Evolutionary conservation across 2,797 vertebrate genomes (phyloP).

Genomic region (Propithecus perrieri): DNA sequence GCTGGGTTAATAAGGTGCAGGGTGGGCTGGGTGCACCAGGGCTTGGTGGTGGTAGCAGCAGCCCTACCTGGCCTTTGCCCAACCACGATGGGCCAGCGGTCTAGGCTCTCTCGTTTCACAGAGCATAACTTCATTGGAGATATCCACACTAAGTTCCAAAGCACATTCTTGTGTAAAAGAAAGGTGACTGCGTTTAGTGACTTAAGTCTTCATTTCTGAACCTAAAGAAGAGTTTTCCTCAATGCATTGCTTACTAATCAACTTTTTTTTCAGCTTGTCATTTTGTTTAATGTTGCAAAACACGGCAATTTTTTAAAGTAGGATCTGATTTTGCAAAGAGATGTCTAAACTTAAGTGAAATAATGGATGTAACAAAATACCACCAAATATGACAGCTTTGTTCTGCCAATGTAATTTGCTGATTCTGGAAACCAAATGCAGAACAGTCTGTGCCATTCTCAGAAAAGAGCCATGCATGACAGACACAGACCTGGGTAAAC

Average conservation of each 20-base stretch:
- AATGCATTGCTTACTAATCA: slow-evolving; percentile 83
- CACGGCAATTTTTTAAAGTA: slow-evolving; percentile 83
- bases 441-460: slow-evolving; percentile 82
- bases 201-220: slow-evolving; percentile 78
- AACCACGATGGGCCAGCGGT: fast-evolving
- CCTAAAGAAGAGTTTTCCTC: slow-evolving; percentile 73
- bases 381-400: slow-evolving; percentile 85
- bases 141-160: background rate
- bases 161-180: background rate
- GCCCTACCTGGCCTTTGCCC: fast-evolving
- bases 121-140: background rate
- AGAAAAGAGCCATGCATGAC: slow-evolving; percentile 78
- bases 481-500: slow-evolving; percentile 81
- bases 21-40: fast-evolving
- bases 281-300: slow-evolving; percentile 87
- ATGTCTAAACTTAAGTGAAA: slow-evolving; percentile 87
- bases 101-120: background rate
- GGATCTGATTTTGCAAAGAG: slow-evolving; percentile 85
- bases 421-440: slow-evolving; percentile 83
- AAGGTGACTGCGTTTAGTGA: slow-evolving; percentile 66
- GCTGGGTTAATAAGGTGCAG: fast-evolving
- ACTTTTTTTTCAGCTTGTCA: slow-evolving; percentile 82
- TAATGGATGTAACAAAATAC: slow-evolving; percentile 86
- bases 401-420: slow-evolving; percentile 85
- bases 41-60: too few relatives aligned